phyloP scores from a whole-genome alignment of 2,888 invertebrate genomes.

The Alcis repandata region DNA sequence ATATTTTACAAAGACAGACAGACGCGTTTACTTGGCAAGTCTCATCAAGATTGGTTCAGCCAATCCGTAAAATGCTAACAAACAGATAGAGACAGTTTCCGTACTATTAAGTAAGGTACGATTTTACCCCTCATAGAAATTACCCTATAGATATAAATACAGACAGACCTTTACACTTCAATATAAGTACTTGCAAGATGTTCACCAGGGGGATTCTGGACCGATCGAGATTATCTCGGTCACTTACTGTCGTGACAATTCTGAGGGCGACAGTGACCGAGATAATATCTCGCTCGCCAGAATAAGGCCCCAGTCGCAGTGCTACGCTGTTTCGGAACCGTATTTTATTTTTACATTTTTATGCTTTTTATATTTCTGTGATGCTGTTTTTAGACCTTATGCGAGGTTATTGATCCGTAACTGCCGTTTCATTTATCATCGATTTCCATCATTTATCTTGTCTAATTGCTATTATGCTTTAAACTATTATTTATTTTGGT shows the following conservation, averaged over 20 bases:
- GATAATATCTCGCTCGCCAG: too few species aligned
- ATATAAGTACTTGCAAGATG: not conserved
- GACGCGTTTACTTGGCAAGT: too few species aligned
- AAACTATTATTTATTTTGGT: constrained; percentile 8
- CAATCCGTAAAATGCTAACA: too few species aligned
- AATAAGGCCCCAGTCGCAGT: not conserved
- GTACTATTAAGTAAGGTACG: too few species aligned
- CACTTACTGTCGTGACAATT: too few species aligned
- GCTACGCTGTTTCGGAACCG: constrained; percentile 3
- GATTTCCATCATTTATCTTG: constrained; percentile 1
- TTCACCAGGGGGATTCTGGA: too few species aligned
- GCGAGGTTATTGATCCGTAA: constrained; percentile 3
- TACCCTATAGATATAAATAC: not conserved
- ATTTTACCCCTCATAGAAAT: too few species aligned
- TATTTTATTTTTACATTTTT: not conserved
- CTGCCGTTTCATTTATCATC: not conserved
- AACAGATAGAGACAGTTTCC: too few species aligned
- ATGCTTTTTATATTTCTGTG: not conserved
- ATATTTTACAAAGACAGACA: too few species aligned
- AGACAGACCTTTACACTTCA: not conserved
- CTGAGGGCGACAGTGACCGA: too few species aligned
- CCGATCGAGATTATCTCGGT: too few species aligned
- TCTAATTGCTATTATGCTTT: not conserved
- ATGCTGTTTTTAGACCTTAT: constrained; percentile 10
- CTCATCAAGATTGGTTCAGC: too few species aligned